Conservation (phyloP, 2,888 invertebrate species). For the Drosophila suboccidentalis region DNA sequence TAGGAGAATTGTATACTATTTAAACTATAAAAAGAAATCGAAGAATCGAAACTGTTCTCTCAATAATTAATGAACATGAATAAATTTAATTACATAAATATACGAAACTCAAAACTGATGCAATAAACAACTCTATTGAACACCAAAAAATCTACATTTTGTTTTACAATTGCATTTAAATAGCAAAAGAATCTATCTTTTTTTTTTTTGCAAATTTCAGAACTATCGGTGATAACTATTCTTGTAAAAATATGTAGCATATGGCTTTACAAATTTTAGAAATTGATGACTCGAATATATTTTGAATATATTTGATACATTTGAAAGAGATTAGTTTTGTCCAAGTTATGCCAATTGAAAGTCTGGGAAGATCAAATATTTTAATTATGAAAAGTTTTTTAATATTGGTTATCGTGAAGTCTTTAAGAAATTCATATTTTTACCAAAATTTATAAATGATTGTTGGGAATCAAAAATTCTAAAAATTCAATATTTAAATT, state of each 20-base stretch:
- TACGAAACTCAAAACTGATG: constrained; percentile 72
- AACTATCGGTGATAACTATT: too few species aligned
- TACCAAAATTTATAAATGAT: too few species aligned
- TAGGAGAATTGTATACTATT: constrained; percentile 80
- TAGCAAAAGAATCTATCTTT: background rate
- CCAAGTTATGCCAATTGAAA: too few species aligned
- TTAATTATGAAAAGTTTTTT: too few species aligned
- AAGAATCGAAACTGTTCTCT: constrained; percentile 66
- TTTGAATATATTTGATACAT: background rate
- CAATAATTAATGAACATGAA: constrained; percentile 76
- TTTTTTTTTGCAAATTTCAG: too few species aligned
- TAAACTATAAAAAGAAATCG: constrained; percentile 59
- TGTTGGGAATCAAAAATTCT: too few species aligned
- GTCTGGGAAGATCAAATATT: too few species aligned
- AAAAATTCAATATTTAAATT: too few species aligned
- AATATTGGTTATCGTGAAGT: too few species aligned
- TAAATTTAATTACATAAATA: constrained; percentile 72
- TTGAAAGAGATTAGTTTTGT: background rate
- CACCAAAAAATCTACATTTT: constrained; percentile 48
- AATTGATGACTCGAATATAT: background rate
- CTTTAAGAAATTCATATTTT: too few species aligned
- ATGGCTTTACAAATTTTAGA: too few species aligned
- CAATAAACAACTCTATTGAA: constrained; percentile 80
- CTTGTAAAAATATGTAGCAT: too few species aligned
- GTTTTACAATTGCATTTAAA: background rate